Evolutionary conservation across 2,797 vertebrate species (phyloP).

Genomic region (Paratrypauchen microcephalus): DNA sequence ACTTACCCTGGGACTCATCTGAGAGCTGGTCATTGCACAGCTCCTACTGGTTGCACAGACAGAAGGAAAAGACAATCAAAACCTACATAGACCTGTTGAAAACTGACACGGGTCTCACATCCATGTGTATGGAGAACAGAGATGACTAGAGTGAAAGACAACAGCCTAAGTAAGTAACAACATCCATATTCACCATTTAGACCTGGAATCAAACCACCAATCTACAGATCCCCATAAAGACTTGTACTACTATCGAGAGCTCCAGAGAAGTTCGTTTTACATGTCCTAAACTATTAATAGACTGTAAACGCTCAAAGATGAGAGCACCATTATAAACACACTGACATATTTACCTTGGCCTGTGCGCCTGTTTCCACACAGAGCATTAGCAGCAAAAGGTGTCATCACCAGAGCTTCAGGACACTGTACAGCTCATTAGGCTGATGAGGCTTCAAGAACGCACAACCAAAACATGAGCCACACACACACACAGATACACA

Average conservation of each 20-base stretch:
- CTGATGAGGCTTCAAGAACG: slow-evolving; percentile 9
- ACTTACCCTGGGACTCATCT: no score
- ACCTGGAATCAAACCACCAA: no score
- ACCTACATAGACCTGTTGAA: no score
- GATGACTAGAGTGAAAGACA: no score
- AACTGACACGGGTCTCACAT: no score
- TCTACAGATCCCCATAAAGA: neutral
- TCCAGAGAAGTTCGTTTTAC: neutral
- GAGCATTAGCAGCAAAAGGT: slow-evolving; percentile 1
- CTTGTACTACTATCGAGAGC: neutral
- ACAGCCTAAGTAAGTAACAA: no score
- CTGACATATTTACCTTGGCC: neutral
- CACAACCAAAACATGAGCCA: neutral
- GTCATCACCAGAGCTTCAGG: slow-evolving; percentile 20
- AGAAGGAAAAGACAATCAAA: no score
- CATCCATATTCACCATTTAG: no score
- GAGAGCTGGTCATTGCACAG: no score
- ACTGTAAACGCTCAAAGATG: neutral
- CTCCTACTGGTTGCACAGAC: no score
- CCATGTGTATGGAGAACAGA: no score
- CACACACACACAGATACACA: neutral
- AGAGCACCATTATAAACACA: neutral
- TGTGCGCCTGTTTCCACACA: neutral
- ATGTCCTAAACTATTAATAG: neutral
- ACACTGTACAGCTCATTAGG: slow-evolving; percentile 29